A percentile compares a stretch with the other conserved stretches of the same genome.
These are phyloP conservation scores for Xiphophorus birchmanni DNA, from an alignment of 2,797 vertebrate genomes.

Conservation along the genomic window DNA sequence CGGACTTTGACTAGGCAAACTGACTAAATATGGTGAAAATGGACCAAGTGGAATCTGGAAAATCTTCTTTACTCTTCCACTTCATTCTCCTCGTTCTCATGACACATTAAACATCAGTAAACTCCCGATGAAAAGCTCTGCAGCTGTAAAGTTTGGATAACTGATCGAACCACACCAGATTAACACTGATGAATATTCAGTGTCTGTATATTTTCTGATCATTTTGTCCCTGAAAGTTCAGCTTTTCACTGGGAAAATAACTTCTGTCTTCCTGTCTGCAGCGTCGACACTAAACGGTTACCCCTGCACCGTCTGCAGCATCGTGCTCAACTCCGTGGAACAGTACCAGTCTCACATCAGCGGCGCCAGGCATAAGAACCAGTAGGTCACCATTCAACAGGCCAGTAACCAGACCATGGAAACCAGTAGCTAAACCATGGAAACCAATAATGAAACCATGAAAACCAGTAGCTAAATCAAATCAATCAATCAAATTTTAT, in stretches of 20 bases:
- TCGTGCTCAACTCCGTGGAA: constrained; percentile 96
- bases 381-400: constrained; percentile 81
- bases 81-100: neutral
- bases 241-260: neutral
- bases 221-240: neutral
- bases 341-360: constrained; percentile 98
- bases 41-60: too few relatives aligned
- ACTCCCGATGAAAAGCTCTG: neutral
- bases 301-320: constrained; percentile 91
- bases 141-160: neutral
- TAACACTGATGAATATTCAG: neutral
- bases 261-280: constrained; percentile 54
- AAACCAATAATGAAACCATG: too few relatives aligned
- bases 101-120: neutral
- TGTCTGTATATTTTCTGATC: neutral
- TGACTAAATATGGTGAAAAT: too few relatives aligned
- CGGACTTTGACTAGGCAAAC: too few relatives aligned
- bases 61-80: too few relatives aligned
- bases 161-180: neutral
- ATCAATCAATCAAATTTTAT: too few relatives aligned
- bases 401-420: neutral
- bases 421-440: neutral
- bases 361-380: constrained; percentile 97
- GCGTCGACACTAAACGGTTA: constrained; percentile 89
- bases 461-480: too few relatives aligned